A percentile compares a stretch with the other conserved stretches of the same genome.
phyloP scores from a whole-genome alignment of 2,888 invertebrate species.

The Caenorhabditis japonica region DNA sequence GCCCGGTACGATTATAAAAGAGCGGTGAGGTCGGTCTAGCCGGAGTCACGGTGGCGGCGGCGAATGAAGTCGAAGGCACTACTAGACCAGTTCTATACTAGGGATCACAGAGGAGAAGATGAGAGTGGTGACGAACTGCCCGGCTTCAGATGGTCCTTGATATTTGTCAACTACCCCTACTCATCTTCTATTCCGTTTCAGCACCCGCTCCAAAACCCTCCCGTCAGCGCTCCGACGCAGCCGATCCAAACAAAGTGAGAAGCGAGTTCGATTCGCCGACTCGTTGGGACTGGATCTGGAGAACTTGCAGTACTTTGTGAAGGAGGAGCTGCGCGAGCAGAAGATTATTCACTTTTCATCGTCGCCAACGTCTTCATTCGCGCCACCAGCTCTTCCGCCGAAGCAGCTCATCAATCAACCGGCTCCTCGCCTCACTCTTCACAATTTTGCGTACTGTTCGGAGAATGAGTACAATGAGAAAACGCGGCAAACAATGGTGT shows the following conservation, averaged over 20 bases:
- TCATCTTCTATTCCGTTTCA: constrained; percentile 20
- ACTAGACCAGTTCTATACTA: constrained; percentile 33
- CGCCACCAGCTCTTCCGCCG: constrained; percentile 7
- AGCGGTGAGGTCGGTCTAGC: constrained; percentile 15
- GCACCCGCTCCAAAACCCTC: constrained; percentile 50
- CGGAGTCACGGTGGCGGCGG: constrained; percentile 26
- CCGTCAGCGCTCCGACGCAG: constrained; percentile 55
- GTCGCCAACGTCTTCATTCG: constrained; percentile 14
- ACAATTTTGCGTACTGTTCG: constrained; percentile 58
- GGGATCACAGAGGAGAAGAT: constrained; percentile 22
- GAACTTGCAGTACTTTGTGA: constrained; percentile 52
- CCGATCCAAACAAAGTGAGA: constrained; percentile 51
- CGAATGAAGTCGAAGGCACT: constrained; percentile 34
- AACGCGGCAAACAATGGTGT: constrained; percentile 36
- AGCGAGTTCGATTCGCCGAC: constrained; percentile 62
- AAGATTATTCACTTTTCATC: constrained; percentile 36
- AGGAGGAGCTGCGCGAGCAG: constrained; percentile 36
- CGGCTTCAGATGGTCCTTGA: constrained; percentile 6
- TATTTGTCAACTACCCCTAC: not conserved
- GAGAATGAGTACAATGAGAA: constrained; percentile 49
- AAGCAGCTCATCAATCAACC: constrained; percentile 35
- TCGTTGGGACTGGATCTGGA: constrained; percentile 60
- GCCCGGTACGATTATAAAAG: constrained; percentile 25
- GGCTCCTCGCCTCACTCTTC: constrained; percentile 44
- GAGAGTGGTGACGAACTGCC: constrained; percentile 22